These are phyloP conservation scores for Hirtodrosophila confusa DNA, from an alignment of 2,888 invertebrate species.

Conservation along the genomic window DNA sequence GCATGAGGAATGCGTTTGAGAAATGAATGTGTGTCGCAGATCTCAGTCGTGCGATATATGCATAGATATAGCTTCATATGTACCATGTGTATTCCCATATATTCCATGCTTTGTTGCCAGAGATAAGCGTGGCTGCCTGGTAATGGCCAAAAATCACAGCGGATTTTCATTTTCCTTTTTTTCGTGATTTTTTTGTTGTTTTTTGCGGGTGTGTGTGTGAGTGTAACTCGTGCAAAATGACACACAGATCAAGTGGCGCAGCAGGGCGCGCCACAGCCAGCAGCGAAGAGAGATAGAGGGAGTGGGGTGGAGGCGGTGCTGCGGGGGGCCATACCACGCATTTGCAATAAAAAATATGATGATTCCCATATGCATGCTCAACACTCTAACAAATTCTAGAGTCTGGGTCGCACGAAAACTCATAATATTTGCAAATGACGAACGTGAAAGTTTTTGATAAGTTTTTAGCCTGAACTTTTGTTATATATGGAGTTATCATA, in stretches of 20 bases:
- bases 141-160: conserved; percentile 78
- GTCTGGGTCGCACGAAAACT: conserved; percentile 60
- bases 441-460: conserved; percentile 77
- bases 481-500: conserved; percentile 49
- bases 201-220: conserved; percentile 17
- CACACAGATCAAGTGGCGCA: conserved; percentile 65
- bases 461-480: conserved; percentile 38
- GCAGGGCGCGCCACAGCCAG: conserved; percentile 11
- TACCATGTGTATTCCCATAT: conserved; percentile 44
- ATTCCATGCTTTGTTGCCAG: conserved; percentile 58
- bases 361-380: conserved; percentile 59
- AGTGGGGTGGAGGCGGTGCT: conserved; percentile 7
- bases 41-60: conserved; percentile 62
- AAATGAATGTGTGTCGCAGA: conserved; percentile 64
- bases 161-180: conserved; percentile 43
- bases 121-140: conserved; percentile 64
- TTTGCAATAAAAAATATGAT: conserved; percentile 74
- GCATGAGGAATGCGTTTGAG: conserved; percentile 62
- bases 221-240: conserved; percentile 55
- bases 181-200: conserved; percentile 2
- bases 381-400: conserved; percentile 57
- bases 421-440: conserved; percentile 80
- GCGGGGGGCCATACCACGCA: conserved; percentile 57
- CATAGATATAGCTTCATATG: conserved; percentile 63
- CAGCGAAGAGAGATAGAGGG: conserved; percentile 17